Percentiles rank a stretch among this genome's conserved stretches.
Evolutionary conservation across 1,140 invertebrate species (phyloP).

Genomic region (Lucilia cuprina): DNA sequence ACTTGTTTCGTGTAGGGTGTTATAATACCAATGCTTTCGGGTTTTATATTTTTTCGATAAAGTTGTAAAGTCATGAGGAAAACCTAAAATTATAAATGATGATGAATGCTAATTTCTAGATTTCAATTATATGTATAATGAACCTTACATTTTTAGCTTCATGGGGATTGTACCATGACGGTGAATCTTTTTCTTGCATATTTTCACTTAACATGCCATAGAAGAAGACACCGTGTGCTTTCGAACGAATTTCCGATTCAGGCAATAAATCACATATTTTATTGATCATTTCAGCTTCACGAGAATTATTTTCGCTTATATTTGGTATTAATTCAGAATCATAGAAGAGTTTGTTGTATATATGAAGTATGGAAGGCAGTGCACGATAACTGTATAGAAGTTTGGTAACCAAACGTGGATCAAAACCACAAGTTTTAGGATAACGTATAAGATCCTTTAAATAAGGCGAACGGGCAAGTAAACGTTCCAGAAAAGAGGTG

Average conservation of each 20-base stretch:
- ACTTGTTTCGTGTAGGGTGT: conserved; percentile 94
- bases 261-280: conserved; percentile 36
- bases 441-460: conserved; percentile 66
- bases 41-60: conserved; percentile 69
- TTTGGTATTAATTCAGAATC: conserved; percentile 61
- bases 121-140: conserved; percentile 38
- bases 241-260: conserved; percentile 49
- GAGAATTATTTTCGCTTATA: conserved; percentile 49
- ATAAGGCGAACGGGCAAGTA: conserved; percentile 73
- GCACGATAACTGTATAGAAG: conserved; percentile 81
- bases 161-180: conserved; percentile 89
- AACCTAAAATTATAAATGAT: conserved; percentile 54
- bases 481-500: conserved; percentile 74
- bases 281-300: conserved; percentile 43
- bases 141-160: conserved; percentile 78
- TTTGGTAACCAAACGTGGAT: conserved; percentile 75
- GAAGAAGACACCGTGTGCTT: conserved; percentile 78
- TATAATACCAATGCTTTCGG: conserved; percentile 86
- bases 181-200: conserved; percentile 74
- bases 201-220: conserved; percentile 83
- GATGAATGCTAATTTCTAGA: neutral
- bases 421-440: conserved; percentile 67
- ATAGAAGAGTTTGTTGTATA: conserved; percentile 86
- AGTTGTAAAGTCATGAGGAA: conserved; percentile 68
- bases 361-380: conserved; percentile 75